phyloP scores from a whole-genome alignment of 2,797 vertebrate genomes.

The Pseudocheirus occidentalis region DNA sequence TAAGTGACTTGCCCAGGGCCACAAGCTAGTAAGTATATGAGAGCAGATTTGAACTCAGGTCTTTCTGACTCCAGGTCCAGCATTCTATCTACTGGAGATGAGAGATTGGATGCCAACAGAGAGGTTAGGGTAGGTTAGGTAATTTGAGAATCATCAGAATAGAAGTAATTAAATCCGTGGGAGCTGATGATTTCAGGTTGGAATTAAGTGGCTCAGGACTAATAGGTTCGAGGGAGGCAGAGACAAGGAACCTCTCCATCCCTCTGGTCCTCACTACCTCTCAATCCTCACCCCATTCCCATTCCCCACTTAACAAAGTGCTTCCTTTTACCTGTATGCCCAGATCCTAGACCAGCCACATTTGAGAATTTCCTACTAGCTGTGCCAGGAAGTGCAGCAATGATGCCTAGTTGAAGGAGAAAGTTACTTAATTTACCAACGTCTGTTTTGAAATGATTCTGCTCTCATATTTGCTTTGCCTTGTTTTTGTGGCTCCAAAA shows the following conservation, averaged over 20 bases:
- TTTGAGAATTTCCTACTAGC: not conserved
- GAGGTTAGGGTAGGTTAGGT: not conserved
- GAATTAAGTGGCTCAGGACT: not conserved
- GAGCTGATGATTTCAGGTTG: not conserved
- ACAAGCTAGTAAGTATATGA: not conserved
- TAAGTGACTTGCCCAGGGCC: not conserved
- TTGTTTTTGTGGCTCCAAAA: not conserved
- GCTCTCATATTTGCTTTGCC: not conserved
- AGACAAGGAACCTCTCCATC: not conserved
- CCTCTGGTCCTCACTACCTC: not conserved
- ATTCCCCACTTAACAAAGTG: not conserved
- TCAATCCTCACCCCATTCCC: not conserved
- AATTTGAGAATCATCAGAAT: not conserved
- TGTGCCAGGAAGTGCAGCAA: not conserved
- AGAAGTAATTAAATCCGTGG: not conserved
- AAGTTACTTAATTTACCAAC: not conserved
- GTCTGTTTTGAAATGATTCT: not conserved
- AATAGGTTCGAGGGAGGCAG: not conserved
- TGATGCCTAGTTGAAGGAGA: not conserved
- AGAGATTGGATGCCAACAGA: not conserved
- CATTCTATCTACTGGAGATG: not conserved
- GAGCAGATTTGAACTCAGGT: too few species aligned
- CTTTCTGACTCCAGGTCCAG: not conserved
- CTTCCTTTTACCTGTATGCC: not conserved
- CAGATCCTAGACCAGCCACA: not conserved